A percentile compares a stretch with the other conserved stretches of the same genome.
Conservation (phyloP, 2,888 invertebrate species). For the Anarsia innoxiella region DNA sequence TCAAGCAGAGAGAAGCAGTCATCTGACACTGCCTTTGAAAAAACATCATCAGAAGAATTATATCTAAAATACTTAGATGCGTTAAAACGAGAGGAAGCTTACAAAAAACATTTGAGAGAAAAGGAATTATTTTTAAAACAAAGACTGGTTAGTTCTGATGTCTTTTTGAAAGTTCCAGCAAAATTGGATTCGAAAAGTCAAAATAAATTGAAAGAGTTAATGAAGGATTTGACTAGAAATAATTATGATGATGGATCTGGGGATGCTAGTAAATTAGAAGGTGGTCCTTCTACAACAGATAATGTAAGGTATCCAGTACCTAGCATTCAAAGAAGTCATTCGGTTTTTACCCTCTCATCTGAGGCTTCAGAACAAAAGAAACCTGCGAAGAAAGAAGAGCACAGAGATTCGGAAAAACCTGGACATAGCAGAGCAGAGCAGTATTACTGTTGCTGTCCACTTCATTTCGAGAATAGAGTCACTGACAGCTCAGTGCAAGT, state of each 20-base stretch:
- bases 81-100: conserved; percentile 49
- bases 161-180: conserved; percentile 29
- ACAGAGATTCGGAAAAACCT: conserved; percentile 31
- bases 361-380: conserved; percentile 41
- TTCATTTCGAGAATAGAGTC: conserved; percentile 35
- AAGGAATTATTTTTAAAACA: conserved; percentile 61
- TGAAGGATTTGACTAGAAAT: conserved; percentile 62
- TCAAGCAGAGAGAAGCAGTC: conserved; percentile 47
- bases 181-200: conserved; percentile 32
- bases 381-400: too few species aligned
- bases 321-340: conserved; percentile 54
- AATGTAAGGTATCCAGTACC: conserved; percentile 26
- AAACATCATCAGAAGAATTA: conserved; percentile 58
- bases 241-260: conserved; percentile 65
- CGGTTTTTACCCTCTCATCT: conserved; percentile 63
- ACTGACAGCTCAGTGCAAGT: conserved; percentile 56
- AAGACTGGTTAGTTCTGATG: conserved; percentile 49
- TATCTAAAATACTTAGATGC: conserved; percentile 61
- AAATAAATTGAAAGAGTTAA: conserved; percentile 47
- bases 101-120: conserved; percentile 54
- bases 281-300: conserved; percentile 36
- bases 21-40: conserved; percentile 40
- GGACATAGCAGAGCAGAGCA: conserved; percentile 25
- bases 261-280: conserved; percentile 63
- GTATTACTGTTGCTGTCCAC: conserved; percentile 47